phyloP scores from a whole-genome alignment of 2,113 vertebrate species.

The Dinomys branickii region DNA sequence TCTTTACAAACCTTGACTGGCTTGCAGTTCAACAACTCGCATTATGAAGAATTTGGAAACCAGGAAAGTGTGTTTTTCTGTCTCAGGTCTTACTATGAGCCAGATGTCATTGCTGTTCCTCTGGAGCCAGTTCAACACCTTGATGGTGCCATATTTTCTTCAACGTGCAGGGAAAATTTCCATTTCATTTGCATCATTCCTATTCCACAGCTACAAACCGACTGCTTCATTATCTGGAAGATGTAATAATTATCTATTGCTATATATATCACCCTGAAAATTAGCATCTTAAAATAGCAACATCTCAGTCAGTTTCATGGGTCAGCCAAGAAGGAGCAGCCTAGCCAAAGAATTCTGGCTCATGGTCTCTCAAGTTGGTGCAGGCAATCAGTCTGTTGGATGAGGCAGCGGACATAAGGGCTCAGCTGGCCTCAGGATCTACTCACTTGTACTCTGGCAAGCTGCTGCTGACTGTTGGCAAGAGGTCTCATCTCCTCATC shows the following conservation, averaged over 20 bases:
- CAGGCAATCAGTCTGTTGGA: neutral
- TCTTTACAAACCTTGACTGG: neutral
- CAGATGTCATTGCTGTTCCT: neutral
- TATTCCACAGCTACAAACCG: neutral
- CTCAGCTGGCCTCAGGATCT: accelerated
- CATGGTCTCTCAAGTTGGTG: neutral
- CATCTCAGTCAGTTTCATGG: neutral
- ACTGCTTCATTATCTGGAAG: neutral
- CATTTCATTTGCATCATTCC: neutral
- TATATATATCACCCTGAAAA: neutral
- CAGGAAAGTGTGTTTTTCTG: neutral
- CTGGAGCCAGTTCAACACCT: neutral
- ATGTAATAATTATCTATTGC: neutral
- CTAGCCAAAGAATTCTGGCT: neutral
- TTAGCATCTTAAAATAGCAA: neutral
- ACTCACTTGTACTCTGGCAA: neutral
- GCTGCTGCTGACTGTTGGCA: neutral
- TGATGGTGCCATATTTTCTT: neutral
- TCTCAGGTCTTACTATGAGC: too few species aligned
- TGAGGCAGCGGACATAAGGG: neutral
- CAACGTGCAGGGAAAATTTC: neutral
- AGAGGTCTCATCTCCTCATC: neutral
- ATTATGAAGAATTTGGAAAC: neutral
- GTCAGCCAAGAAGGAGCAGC: neutral
- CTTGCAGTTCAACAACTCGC: neutral